Evolutionary conservation across 2,888 invertebrate genomes (phyloP), one percentile per base, ranked within the genome.

Genomic region (Drosophila aldrichi): DNA sequence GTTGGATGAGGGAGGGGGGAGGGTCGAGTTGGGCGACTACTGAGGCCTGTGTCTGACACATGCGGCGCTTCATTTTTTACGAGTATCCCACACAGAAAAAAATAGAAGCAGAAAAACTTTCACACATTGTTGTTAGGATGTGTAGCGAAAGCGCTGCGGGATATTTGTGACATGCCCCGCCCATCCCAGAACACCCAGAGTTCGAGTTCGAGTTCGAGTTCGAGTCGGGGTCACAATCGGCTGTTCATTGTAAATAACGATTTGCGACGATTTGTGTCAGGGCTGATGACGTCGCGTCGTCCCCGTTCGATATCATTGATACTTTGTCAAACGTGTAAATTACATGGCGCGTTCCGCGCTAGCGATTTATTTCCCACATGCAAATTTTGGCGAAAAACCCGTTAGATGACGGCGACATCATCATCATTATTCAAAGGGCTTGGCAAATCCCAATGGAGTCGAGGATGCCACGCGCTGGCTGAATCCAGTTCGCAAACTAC

Each of bases 321-420:
- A 82, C 82, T 82, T 80, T 91, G 91, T 79, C 90, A 91, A 87
- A 88, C 80, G 91, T 85, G 88, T 83, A 89, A 91, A 91, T 91
- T 90, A 90, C 90, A 90, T 81, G 86, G 88, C 73, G 84, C 79
- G 82, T 82, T 88, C 82, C 64, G 58, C 73, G 67, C 71, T 71
- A 51, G 70, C 87, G 72, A 73, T 85, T 82, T 70, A 74, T 75
- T 70, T 71, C 70, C 64, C 86, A 74, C 90, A 86, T 87, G 90
- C 86, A 87, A 90, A 87, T 87, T 83, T 83, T 67, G 55, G 61
- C 64, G 16, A 60, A 70, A 68, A 61, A 51, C 44, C 55, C 69
- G 64, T 67, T 57, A 36, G 57, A 61, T 40, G 56, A 57, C 74
- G 59, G 8, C 46, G 29, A 72, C 88, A 77, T 74, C 85, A 82